Evolutionary conservation across 2,113 vertebrate genomes (phyloP).

Genomic region (Notothenia coriiceps): DNA sequence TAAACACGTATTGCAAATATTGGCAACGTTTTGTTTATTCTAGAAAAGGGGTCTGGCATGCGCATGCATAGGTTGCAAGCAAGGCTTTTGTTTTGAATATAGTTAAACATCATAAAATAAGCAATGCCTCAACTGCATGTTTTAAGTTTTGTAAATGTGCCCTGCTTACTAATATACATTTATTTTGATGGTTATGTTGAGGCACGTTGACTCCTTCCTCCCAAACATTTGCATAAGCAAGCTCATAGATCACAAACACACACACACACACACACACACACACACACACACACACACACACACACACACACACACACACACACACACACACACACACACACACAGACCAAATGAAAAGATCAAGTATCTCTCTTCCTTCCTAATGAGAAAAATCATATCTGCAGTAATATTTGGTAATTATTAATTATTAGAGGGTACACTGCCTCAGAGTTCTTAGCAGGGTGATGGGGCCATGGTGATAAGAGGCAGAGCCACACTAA

Average conservation of each 20-base stretch:
- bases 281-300: slow-evolving; percentile 1
- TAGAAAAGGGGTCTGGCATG: too few species aligned
- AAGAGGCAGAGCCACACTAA: slow-evolving; percentile 63
- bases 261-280: slow-evolving; percentile 14
- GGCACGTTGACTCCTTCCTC: neutral
- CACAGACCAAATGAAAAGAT: slow-evolving; percentile 24
- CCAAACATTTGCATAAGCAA: neutral
- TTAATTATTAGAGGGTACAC: slow-evolving; percentile 62
- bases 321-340: slow-evolving; percentile 13
- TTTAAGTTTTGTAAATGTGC: neutral
- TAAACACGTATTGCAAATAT: neutral
- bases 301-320: neutral
- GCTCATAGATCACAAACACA: neutral
- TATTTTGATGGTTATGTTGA: neutral
- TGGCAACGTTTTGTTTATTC: neutral
- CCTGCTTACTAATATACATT: neutral
- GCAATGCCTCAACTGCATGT: neutral
- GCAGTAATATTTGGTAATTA: slow-evolving; percentile 71
- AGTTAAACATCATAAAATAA: neutral
- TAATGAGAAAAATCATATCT: slow-evolving; percentile 64
- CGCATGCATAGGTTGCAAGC: neutral
- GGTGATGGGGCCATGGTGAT: slow-evolving; percentile 69
- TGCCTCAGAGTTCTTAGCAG: slow-evolving; percentile 58
- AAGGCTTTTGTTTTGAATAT: neutral
- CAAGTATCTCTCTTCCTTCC: slow-evolving; percentile 47